A percentile compares a stretch with the other conserved stretches of the same genome.
Conservation (phyloP, 1,140 invertebrate genomes). For the Dreissena rostriformis region DNA sequence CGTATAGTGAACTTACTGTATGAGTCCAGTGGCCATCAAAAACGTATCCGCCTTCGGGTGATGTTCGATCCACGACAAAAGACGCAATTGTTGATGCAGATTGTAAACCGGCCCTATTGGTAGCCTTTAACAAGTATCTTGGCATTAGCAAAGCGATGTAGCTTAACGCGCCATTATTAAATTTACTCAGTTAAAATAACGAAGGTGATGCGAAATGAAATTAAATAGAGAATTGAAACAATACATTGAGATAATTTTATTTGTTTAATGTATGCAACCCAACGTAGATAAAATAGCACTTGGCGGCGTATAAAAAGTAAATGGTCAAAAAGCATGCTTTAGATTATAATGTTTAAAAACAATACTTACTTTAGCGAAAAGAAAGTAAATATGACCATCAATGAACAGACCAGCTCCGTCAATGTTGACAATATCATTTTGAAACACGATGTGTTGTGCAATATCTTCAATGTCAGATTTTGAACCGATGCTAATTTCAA, state of each 20-base stretch:
- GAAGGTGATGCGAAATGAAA: too few relatives aligned
- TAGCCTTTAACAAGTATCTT: neutral
- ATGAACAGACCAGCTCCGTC: neutral
- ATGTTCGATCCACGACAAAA: neutral
- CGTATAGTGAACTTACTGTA: too few relatives aligned
- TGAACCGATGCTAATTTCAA: too few relatives aligned
- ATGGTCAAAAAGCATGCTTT: too few relatives aligned
- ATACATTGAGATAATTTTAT: neutral
- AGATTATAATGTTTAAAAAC: too few relatives aligned
- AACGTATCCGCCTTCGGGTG: neutral
- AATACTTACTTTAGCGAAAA: slow-evolving; percentile 10
- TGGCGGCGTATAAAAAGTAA: too few relatives aligned
- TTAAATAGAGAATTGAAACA: neutral
- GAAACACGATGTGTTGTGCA: too few relatives aligned
- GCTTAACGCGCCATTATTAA: neutral
- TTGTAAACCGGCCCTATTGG: neutral
- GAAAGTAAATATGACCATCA: slow-evolving; percentile 8
- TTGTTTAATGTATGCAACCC: neutral
- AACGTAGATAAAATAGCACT: neutral
- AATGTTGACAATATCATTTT: too few relatives aligned
- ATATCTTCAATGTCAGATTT: too few relatives aligned
- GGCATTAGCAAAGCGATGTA: neutral
- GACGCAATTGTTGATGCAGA: neutral
- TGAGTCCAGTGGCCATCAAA: neutral
- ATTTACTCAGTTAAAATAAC: neutral